A percentile compares a stretch with the other conserved stretches of the same genome.
Evolutionary conservation across 2,113 vertebrate genomes (phyloP).

Genomic region (Oreochromis aureus): DNA sequence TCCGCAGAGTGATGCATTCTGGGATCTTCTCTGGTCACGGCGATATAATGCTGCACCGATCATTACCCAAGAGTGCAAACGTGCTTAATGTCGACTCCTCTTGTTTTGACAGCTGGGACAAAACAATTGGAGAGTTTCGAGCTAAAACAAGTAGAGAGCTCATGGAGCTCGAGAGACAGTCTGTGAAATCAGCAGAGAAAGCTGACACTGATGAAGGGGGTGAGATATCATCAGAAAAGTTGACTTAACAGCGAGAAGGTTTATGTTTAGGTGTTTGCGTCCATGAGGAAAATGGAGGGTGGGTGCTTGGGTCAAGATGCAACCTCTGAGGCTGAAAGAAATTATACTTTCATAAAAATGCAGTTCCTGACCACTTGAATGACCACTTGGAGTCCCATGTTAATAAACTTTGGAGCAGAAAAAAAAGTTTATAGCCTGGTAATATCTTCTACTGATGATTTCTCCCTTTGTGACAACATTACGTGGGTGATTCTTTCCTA

Average conservation of each 20-base stretch:
- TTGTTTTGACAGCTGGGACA: constrained; percentile 72
- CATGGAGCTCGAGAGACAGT: constrained; percentile 44
- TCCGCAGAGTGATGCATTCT: constrained; percentile 23
- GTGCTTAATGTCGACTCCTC: constrained; percentile 30
- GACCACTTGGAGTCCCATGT: not conserved
- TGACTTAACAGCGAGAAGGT: not conserved
- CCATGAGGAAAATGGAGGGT: not conserved
- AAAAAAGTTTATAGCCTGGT: not conserved
- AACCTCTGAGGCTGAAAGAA: not conserved
- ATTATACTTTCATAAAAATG: not conserved
- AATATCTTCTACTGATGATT: not conserved
- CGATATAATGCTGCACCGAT: constrained; percentile 19
- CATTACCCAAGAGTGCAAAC: constrained; percentile 39
- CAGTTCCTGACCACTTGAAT: not conserved
- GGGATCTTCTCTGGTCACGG: constrained; percentile 30
- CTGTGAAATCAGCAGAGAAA: constrained; percentile 43
- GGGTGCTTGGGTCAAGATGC: not conserved
- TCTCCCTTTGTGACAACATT: not conserved
- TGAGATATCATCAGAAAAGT: constrained; percentile 2
- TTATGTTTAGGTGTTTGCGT: not conserved
- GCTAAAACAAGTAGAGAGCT: constrained; percentile 63
- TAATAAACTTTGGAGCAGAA: not conserved
- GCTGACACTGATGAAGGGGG: constrained; percentile 25
- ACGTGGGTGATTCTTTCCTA: not conserved
- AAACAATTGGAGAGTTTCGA: constrained; percentile 51